Evolutionary conservation across 2,797 vertebrate genomes (phyloP).

Genomic region (Trachops cirrhosus): DNA sequence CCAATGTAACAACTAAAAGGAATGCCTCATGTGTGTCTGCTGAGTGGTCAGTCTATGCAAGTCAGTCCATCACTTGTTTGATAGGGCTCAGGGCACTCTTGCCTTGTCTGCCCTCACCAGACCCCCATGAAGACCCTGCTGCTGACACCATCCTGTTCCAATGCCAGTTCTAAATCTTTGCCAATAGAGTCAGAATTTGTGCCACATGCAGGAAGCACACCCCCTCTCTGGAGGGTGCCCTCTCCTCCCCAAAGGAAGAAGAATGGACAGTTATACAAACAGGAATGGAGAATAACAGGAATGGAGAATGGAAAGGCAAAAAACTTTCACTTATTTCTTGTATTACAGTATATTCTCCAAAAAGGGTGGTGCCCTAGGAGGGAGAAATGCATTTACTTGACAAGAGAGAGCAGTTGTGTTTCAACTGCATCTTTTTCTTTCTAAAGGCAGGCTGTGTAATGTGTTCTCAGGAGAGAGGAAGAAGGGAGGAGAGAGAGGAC

Average conservation of each 20-base stretch:
- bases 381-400: background rate
- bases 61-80: background rate
- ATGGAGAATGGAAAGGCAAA: too few relatives aligned
- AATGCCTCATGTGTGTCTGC: background rate
- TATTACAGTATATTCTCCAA: background rate
- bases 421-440: background rate
- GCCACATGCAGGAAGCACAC: background rate
- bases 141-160: background rate
- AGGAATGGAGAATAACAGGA: background rate
- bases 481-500: background rate
- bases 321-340: too few relatives aligned
- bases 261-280: background rate
- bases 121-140: background rate
- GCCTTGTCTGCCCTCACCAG: background rate
- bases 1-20: background rate
- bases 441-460: background rate
- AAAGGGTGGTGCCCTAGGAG: background rate
- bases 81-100: background rate
- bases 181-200: background rate
- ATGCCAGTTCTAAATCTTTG: background rate
- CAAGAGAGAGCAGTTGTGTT: background rate
- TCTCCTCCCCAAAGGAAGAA: background rate
- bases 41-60: background rate
- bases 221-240: background rate
- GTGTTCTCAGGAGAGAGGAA: background rate